Conservation (phyloP, 2,888 invertebrate species). For the Leistus spinibarbis region DNA sequence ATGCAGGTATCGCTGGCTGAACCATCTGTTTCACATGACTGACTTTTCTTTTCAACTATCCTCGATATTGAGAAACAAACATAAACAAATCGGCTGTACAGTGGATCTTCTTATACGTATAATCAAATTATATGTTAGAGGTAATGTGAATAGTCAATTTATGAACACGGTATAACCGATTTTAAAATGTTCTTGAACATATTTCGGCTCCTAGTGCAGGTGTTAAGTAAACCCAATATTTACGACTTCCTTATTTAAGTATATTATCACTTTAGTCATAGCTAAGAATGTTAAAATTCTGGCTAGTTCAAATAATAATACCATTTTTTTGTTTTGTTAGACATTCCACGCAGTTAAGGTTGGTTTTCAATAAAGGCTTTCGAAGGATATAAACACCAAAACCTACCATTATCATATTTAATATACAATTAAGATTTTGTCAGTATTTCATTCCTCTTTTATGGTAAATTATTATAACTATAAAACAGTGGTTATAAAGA, state of each 20-base stretch:
- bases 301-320: not conserved
- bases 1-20: not conserved
- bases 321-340: not conserved
- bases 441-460: not conserved
- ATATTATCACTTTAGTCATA: conserved; percentile 18
- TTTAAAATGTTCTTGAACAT: not conserved
- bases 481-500: not conserved
- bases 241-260: conserved; percentile 20
- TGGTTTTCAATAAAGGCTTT: not conserved
- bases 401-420: not conserved
- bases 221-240: conserved; percentile 15
- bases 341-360: not conserved
- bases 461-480: not conserved
- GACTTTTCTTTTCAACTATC: not conserved
- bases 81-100: not conserved
- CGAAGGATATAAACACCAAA: not conserved
- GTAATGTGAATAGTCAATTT: too few species aligned
- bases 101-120: too few species aligned
- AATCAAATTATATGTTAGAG: too few species aligned
- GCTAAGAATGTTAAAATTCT: conserved; percentile 1
- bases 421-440: not conserved
- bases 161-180: too few species aligned
- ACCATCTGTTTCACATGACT: not conserved
- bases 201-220: not conserved
- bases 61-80: not conserved